Base-by-base conservation (phyloP, 1,140 invertebrate genomes). In the Berghia stephanieae region DNA sequence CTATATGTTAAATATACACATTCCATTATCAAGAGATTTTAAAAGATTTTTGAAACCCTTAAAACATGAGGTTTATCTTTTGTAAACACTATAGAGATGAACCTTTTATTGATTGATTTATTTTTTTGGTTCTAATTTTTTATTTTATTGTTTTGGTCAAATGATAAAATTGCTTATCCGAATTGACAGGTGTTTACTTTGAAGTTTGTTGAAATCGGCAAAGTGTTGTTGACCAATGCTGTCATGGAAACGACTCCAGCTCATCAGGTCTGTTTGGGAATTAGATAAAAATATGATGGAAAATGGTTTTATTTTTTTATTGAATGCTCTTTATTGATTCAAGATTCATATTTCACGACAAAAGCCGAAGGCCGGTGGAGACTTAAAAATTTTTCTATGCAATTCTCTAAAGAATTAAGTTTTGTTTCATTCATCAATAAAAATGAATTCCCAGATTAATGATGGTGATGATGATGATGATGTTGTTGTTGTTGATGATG, bases 151-250 rank as follows among this genome's bases (percentile, higher is more conserved):
- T 63, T 8, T 63, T 63, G 13, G 13, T 63, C 57, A 60, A 27
- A 21, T 16, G 10, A 60, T 60, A 27, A 68, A 36, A 24, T 68
- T 27, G 8, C 6, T 8, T n/a, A n/a, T 60, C 5, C 21, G 16
- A 13, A 66, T 13, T 69, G n/a, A 44, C 81, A 88, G 86, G 96
- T 98, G 83, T 92, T 99, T 49, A 92, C 94, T 57, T 93, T 96
- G 82, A 99, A 99, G 86, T 98, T 99, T 86, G 94, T 98, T 0
- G 98, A 99, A 91, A 96, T 97, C 77, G 98, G 98, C 24, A 99
- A 99, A 87, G 92, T 93, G 3, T 83, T 92, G 60, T 89, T 92
- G 77, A 91, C 90, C 6, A 89, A 89, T 57, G 88, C 90, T 8
- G 87, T 92, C 16, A 82, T 92, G 43, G 86, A 90, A 78, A 89